Percentiles rank a stretch among this genome's conserved stretches.
These are phyloP conservation scores for Paraescarpia echinospica DNA, from an alignment of 1,140 invertebrate species.

Conservation along the genomic window DNA sequence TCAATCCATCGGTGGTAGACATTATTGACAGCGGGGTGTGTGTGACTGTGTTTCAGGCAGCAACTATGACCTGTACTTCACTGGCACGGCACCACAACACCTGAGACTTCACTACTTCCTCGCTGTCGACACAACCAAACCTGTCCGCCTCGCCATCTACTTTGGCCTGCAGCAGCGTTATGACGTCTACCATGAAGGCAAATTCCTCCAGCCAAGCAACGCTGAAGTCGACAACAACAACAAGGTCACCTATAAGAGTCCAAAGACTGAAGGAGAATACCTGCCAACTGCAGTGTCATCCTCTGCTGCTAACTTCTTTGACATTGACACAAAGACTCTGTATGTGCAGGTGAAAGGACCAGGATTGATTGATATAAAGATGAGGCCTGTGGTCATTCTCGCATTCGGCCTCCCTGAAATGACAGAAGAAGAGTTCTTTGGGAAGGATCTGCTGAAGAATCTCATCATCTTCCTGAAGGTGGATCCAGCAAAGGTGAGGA, in stretches of 20 bases:
- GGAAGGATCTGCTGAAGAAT: constrained; percentile 46
- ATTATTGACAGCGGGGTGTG: background rate
- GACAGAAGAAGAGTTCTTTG: constrained; percentile 50
- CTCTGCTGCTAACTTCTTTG: constrained; percentile 42
- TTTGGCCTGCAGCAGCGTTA: constrained; percentile 44
- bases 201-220: constrained; percentile 42
- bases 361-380: background rate
- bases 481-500: constrained; percentile 41
- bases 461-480: constrained; percentile 48
- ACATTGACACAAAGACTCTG: constrained; percentile 37
- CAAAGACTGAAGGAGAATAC: background rate
- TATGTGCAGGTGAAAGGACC: constrained; percentile 22
- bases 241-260: constrained; percentile 4
- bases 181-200: constrained; percentile 47
- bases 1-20: background rate
- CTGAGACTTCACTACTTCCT: constrained; percentile 45
- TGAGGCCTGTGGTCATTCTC: constrained; percentile 35
- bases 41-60: background rate
- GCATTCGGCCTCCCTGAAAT: constrained; percentile 36
- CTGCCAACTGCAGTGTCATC: constrained; percentile 20
- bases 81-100: constrained; percentile 44
- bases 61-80: constrained; percentile 41
- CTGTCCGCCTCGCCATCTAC: constrained; percentile 42
- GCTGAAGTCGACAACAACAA: constrained; percentile 29
- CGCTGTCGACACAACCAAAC: constrained; percentile 32